phyloP scores from a whole-genome alignment of 2,888 invertebrate genomes.

The Pemphredon lugubris region DNA sequence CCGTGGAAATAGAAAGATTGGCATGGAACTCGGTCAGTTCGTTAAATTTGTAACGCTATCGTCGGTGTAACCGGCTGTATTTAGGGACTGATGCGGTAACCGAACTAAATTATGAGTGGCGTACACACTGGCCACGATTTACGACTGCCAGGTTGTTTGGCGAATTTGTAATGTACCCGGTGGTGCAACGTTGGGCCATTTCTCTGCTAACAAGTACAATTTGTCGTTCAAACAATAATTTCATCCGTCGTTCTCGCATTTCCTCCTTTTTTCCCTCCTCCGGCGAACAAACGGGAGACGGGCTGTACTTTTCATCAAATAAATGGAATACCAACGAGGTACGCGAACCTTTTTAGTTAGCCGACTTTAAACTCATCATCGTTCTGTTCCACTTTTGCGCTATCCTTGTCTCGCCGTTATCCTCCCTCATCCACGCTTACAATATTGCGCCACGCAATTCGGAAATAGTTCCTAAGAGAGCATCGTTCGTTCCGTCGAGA shows the following conservation, averaged over 20 bases:
- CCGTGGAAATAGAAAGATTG: constrained; percentile 3
- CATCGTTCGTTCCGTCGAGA: too few relatives aligned
- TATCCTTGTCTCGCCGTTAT: too few relatives aligned
- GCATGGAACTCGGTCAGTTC: constrained; percentile 32
- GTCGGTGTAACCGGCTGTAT: constrained; percentile 48
- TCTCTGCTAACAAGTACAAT: constrained; percentile 31
- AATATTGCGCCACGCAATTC: too few relatives aligned
- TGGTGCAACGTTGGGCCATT: constrained; percentile 56
- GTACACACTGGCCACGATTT: constrained; percentile 70
- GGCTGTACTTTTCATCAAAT: too few relatives aligned
- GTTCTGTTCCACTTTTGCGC: too few relatives aligned
- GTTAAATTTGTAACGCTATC: constrained; percentile 59
- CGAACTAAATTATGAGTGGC: constrained; percentile 67
- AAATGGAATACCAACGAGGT: too few relatives aligned
- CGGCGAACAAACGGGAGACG: too few relatives aligned
- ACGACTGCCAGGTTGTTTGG: constrained; percentile 71
- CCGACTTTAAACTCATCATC: too few relatives aligned
- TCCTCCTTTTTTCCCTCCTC: not conserved
- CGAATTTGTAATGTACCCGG: constrained; percentile 70
- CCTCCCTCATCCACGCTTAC: too few relatives aligned
- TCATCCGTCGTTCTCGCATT: not conserved
- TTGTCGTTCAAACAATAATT: constrained; percentile 29
- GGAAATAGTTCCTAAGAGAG: too few relatives aligned
- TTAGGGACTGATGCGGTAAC: constrained; percentile 55
- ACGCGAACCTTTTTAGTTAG: too few relatives aligned